Base-by-base conservation (phyloP, 2,113 vertebrate species). In the Tapirus terrestris region DNA sequence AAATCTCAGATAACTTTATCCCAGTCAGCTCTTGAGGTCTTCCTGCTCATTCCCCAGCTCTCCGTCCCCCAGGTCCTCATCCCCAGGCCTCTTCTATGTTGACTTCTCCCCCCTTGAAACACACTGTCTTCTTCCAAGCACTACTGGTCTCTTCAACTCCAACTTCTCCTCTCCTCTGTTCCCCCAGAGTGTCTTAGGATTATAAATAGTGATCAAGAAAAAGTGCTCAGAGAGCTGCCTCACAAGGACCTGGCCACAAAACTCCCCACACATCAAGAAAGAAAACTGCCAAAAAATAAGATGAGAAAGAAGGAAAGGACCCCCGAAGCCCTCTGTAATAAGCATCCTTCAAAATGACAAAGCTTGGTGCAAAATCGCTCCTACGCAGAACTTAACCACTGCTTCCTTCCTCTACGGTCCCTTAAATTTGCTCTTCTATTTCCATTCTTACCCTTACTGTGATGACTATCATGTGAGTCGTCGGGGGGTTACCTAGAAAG, bases 391-490 rank as follows among this genome's bases (percentile, higher is more conserved):
- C n/a, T 2, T 1, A 2, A 8, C 58, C 72, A 0, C 48, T 0
- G 14, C 56, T 33, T 5, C 70, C 68, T 36, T 2, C 27, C 80
- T 31, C 58, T 1, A 1, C 0, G 10, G 56, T 16, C 84, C 67
- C 39, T n/a, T 8, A 9, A 0, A 5, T 9, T 2, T 0, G 14
- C 8, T 45, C 83, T 16, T 31, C 8, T 18, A 5, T 18, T 39
- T 72, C 53, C 29, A 1, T 6, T 7, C 14, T 8, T 10, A 3
- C 29, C 3, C 0, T 0, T 10, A 9, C 6, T 1, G 3, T 2
- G 3, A 17, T 1, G 3, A 13, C 18, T 6, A 9, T 20, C 13
- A 0, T 0, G 3, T 5, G 16, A n/a, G 6, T 0, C 5, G 10
- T 8, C 3, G 1, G 27, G 25, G 58, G 39, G 14, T 11, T 3